A percentile compares a stretch with the other conserved stretches of the same genome.
Evolutionary conservation across 2,888 invertebrate genomes (phyloP).

Genomic region (Tenthredo mesomela): DNA sequence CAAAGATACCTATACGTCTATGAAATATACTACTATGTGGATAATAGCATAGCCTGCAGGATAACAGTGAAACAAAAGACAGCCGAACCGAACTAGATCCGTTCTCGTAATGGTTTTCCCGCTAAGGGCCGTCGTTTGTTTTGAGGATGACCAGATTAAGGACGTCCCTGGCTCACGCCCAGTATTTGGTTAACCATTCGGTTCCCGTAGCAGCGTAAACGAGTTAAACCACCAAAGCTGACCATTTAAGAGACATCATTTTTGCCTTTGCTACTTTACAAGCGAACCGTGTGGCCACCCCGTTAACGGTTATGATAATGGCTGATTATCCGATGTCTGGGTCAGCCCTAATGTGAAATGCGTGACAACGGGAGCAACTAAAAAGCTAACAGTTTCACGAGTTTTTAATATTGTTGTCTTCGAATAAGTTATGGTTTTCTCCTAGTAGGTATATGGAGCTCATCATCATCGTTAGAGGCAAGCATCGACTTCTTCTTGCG

Average conservation of each 20-base stretch:
- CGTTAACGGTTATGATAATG: slow-evolving; percentile 49
- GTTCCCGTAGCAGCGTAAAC: slow-evolving; percentile 47
- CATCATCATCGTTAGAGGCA: background rate
- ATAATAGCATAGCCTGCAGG: background rate
- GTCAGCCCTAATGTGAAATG: slow-evolving; percentile 23
- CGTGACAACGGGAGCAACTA: background rate
- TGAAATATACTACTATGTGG: background rate
- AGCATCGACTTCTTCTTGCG: background rate
- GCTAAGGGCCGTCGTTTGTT: slow-evolving; percentile 42
- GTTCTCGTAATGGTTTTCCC: slow-evolving; percentile 31
- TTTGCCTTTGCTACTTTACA: slow-evolving; percentile 49
- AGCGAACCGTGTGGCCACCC: slow-evolving; percentile 26
- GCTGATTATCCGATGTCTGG: slow-evolving; percentile 45
- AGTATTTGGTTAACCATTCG: slow-evolving; percentile 49
- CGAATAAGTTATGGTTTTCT: background rate
- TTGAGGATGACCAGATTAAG: slow-evolving; percentile 47
- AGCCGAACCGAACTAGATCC: slow-evolving; percentile 36
- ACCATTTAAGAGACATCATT: slow-evolving; percentile 45
- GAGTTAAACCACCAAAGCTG: slow-evolving; percentile 44
- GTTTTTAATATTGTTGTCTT: background rate
- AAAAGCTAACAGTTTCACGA: background rate
- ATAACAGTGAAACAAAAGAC: slow-evolving; percentile 15
- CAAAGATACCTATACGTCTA: background rate
- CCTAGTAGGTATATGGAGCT: background rate
- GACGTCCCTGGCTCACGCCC: slow-evolving; percentile 47